Evolutionary conservation across 2,113 vertebrate genomes (phyloP).

Genomic region (Petaurus breviceps): DNA sequence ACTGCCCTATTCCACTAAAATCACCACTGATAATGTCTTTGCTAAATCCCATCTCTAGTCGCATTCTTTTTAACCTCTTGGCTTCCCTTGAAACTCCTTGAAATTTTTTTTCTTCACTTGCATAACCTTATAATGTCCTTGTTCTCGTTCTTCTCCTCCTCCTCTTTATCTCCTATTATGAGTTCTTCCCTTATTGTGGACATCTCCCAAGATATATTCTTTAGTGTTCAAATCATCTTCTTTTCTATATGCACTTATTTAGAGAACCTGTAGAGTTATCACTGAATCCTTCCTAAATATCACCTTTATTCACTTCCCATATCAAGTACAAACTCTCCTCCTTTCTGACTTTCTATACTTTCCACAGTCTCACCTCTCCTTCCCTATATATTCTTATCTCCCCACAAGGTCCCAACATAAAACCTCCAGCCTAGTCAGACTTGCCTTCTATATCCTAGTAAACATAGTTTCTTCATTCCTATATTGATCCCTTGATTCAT

Average conservation of each 20-base stretch:
- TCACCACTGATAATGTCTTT: neutral
- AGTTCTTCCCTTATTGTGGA: neutral
- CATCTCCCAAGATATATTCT: neutral
- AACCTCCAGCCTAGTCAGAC: neutral
- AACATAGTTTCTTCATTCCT: neutral
- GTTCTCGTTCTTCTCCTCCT: neutral
- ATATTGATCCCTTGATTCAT: neutral
- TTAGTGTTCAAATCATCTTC: neutral
- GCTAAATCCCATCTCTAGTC: neutral
- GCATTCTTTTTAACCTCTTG: neutral
- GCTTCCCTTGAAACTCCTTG: neutral
- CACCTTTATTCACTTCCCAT: neutral
- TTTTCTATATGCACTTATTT: neutral
- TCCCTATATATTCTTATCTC: neutral
- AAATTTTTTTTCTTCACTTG: neutral
- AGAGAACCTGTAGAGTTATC: neutral
- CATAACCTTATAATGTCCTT: neutral
- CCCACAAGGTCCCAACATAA: neutral
- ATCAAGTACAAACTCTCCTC: neutral
- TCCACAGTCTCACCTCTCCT: neutral
- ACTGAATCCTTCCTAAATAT: neutral
- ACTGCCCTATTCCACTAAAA: neutral
- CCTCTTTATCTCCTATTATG: neutral
- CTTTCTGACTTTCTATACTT: neutral
- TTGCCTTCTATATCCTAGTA: neutral